Base-by-base conservation (phyloP, 2,888 invertebrate genomes). In the Tridacna gigas region DNA sequence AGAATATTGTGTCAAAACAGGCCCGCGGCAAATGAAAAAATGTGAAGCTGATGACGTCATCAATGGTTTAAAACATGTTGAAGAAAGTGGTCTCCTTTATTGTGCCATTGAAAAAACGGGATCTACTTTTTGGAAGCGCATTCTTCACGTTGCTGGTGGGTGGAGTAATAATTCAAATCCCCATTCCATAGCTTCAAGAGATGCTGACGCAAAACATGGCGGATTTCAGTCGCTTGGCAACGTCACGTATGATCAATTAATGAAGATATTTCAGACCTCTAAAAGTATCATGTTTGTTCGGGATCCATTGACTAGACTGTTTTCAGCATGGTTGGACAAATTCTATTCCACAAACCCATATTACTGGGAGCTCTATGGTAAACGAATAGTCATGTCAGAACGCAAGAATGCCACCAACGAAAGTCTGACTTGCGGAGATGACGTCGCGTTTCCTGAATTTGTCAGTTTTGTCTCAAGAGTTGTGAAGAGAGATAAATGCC, bases 41-140 rank as follows among this genome's bases (percentile, higher is more conserved):
- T 71, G 71, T 25, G 71, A 71, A 51, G 71, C 71, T 7, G 51
- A 71, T 71, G 51, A 71, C 71, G 51, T 71, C 71, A 71, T 26
- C 22, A 47, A 37, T 1, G 25, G 71, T 51, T 51, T 71, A 26
- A 48, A 51, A 15, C 51, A 71, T 61, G 77, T 82, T 7, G n/a
- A 77, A 15, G 61, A 63, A 25, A 74, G 78, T 18, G 26, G 78
- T n/a, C 25, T 89, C 12, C 67, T 86, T 0, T 90, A 88, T 77
- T 90, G 90, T 74, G 87, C 88, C 5, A 89, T 90, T 22, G 89
- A 90, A 71, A 90, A 90, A 71, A 83, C 88, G 22, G 90, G 90
- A n/a, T 88, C 86, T 28, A 89, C 90, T 12, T 90, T 90, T 56
- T 90, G 90, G 90, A 84, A 86, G 71, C 77, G 89, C 63, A 78